Evolutionary conservation across 1,140 invertebrate genomes (phyloP), one percentile per base, ranked within the genome.

Genomic region (Ctenoplectra terminalis): DNA sequence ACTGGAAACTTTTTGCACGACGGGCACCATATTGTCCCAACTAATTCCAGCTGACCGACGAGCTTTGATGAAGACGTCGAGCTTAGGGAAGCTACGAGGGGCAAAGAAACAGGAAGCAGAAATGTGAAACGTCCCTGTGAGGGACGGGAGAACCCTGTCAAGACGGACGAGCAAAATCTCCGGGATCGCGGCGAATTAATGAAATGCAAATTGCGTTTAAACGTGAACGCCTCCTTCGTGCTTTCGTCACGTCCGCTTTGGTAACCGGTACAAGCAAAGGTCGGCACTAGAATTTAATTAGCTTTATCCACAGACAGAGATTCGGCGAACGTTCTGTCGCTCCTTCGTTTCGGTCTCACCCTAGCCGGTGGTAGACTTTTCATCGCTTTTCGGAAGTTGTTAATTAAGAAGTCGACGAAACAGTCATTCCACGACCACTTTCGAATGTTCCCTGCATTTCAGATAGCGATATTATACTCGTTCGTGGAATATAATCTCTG

Each of bases 131-230:
- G 67, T 78, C 56, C 52, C 72, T 64, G 54, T 20, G 66, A 67
- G 72, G 54, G 54, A 58, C 37, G 48, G 54, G 50, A 9, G 34
- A 63, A 17, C 52, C 40, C 56, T 60, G 83, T 78, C 75, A 80
- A 85, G 86, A 78, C 63, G 64, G 58, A 74, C 66, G 83, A 72
- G 74, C 50, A 77, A 87, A 87, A 83, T 87, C 86, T 76, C 64
- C 46, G 83, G 82, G 61, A 88, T 87, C 80, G 80, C 64, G 80
- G 86, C 84, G 86, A 92, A 90, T 90, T 92, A 92, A 92, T 92
- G 89, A 89, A 90, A 90, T 92, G 90, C 89, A 90, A 90, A 91
- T 91, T 89, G 87, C 91, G 88, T 91, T 92, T 91, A 91, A 92
- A 86, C 85, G 88, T 86, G 87, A 85, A 86, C 84, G 84, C 79